Evolutionary conservation across 2,113 vertebrate genomes (phyloP).

Genomic region (Catharus bicknelli): DNA sequence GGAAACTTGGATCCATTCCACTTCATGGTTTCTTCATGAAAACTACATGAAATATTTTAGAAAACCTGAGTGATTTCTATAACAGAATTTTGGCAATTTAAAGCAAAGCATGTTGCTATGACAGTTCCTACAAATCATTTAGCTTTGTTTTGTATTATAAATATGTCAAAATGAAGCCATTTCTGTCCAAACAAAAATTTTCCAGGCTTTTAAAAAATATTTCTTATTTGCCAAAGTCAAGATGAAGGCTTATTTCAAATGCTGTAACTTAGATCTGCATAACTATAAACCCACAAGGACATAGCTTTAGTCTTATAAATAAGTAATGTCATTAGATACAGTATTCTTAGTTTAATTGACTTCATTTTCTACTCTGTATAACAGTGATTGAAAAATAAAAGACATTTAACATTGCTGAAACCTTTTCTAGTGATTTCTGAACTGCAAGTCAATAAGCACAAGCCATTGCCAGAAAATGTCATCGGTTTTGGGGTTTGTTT

Average conservation of each 20-base stretch:
- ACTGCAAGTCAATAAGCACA: not conserved
- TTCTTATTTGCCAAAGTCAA: not conserved
- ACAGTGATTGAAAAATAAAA: constrained; percentile 39
- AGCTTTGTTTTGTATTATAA: constrained; percentile 21
- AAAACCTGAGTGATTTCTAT: not conserved
- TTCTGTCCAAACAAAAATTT: not conserved
- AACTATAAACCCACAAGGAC: not conserved
- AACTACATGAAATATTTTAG: not conserved
- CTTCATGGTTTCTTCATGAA: not conserved
- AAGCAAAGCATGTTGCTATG: constrained; percentile 16
- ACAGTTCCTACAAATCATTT: constrained; percentile 10
- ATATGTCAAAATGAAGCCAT: constrained; percentile 4
- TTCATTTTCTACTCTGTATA: not conserved
- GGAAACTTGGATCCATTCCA: not conserved
- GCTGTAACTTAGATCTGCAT: not conserved
- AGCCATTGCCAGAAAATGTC: not conserved
- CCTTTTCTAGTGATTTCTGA: not conserved
- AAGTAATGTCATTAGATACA: constrained; percentile 2
- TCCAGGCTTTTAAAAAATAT: not conserved
- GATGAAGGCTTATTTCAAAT: not conserved
- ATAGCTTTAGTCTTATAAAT: not conserved
- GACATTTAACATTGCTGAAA: not conserved
- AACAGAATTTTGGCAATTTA: not conserved
- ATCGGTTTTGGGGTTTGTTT: not conserved
- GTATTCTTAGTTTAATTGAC: constrained; percentile 4